Conservation (phyloP, 2,113 vertebrate genomes). For the Chamaetylas fuelleborni region DNA sequence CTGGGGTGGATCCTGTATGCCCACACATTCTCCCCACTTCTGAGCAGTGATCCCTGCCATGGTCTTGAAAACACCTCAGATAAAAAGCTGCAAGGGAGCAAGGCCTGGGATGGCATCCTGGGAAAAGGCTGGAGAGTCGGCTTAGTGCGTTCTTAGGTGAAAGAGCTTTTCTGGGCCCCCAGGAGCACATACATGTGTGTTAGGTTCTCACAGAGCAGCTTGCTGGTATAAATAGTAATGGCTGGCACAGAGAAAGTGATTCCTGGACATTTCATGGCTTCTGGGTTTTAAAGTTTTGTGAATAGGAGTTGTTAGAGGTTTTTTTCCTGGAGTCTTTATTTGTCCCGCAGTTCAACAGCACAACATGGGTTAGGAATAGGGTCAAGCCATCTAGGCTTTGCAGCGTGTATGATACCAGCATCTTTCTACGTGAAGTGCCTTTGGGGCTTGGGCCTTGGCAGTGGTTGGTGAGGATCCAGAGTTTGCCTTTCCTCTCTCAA, state of each 20-base stretch:
- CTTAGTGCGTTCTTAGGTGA: rapidly evolving
- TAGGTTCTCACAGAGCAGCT: neutral
- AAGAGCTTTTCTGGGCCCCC: rapidly evolving
- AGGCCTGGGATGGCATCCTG: neutral
- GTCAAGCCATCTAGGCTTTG: neutral
- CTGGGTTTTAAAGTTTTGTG: neutral
- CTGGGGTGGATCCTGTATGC: neutral
- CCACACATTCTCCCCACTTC: rapidly evolving
- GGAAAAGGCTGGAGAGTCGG: neutral
- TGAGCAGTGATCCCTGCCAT: neutral
- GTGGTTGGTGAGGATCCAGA: neutral
- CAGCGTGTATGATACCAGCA: neutral
- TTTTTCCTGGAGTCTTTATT: neutral
- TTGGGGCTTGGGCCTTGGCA: neutral
- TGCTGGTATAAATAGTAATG: neutral
- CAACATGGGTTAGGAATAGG: neutral
- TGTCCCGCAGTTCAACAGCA: neutral
- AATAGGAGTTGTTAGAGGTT: neutral
- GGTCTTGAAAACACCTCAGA: neutral
- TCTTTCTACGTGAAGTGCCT: neutral
- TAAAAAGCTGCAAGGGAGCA: neutral
- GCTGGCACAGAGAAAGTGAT: neutral
- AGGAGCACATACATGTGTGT: neutral
- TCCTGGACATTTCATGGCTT: neutral
- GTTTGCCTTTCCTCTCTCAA: neutral